Conservation (phyloP, 2,797 vertebrate genomes). For the Lagorchestes hirsutus region DNA sequence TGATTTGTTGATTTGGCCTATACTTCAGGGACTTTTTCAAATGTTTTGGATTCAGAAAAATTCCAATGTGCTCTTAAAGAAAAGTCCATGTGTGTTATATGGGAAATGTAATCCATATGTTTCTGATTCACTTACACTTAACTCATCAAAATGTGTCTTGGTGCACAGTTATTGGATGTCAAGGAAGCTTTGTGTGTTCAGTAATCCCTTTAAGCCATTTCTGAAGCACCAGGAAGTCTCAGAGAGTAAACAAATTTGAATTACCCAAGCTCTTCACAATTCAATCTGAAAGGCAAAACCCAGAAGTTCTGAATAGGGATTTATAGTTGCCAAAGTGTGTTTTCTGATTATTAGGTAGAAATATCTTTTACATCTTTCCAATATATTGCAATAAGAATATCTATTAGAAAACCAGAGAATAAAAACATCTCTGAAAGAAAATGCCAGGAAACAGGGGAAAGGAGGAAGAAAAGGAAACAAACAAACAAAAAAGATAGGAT, state of each 20-base stretch:
- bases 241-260: constrained; percentile 74
- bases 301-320: constrained; percentile 68
- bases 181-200: constrained; percentile 65
- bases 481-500: constrained; percentile 33
- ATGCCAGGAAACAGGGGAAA: not conserved
- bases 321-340: constrained; percentile 68
- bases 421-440: constrained; percentile 45
- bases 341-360: constrained; percentile 57
- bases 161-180: constrained; percentile 74
- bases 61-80: constrained; percentile 62
- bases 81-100: constrained; percentile 61
- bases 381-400: constrained; percentile 32
- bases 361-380: constrained; percentile 54
- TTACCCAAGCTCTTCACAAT: constrained; percentile 63
- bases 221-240: constrained; percentile 77
- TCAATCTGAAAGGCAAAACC: constrained; percentile 62
- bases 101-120: constrained; percentile 76
- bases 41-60: constrained; percentile 65
- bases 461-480: constrained; percentile 24
- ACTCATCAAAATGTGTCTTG: constrained; percentile 78
- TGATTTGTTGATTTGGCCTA: constrained; percentile 2
- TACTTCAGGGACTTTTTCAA: constrained; percentile 56
- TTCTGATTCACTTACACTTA: constrained; percentile 77
- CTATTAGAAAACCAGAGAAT: constrained; percentile 30
- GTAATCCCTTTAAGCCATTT: constrained; percentile 77